Conservation (phyloP, 2,888 invertebrate genomes). For the Hololepta plana region DNA sequence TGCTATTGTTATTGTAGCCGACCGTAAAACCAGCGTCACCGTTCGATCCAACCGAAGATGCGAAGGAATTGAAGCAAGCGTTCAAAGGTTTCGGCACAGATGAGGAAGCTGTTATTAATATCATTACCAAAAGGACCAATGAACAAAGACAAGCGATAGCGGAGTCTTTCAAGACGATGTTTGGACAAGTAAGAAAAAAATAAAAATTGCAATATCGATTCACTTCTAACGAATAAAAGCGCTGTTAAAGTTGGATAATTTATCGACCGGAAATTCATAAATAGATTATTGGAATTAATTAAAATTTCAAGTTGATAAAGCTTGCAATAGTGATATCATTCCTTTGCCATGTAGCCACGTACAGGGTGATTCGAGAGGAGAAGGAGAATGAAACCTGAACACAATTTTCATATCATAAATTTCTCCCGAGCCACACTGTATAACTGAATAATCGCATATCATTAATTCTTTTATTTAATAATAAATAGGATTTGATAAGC, state of each 20-base stretch:
- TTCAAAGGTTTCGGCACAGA: constrained; percentile 32
- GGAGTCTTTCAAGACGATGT: constrained; percentile 37
- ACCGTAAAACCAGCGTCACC: constrained; percentile 19
- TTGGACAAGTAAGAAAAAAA: constrained; percentile 41
- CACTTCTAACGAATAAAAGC: too few relatives aligned
- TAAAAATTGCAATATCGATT: too few relatives aligned
- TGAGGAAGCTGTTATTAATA: constrained; percentile 44
- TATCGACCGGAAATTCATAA: too few relatives aligned
- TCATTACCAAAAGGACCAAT: constrained; percentile 43
- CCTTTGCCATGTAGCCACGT: too few relatives aligned
- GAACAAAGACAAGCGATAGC: constrained; percentile 46
- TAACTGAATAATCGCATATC: too few relatives aligned
- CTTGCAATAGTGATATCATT: too few relatives aligned
- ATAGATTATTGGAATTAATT: too few relatives aligned
- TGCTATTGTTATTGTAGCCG: constrained; percentile 14
- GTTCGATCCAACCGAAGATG: constrained; percentile 22
- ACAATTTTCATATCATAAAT: too few relatives aligned
- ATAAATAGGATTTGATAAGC: constrained; percentile 59
- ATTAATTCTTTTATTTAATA: constrained; percentile 17
- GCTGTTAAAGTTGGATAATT: too few relatives aligned
- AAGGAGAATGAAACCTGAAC: too few relatives aligned
- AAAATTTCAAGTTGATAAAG: background rate
- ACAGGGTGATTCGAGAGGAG: too few relatives aligned
- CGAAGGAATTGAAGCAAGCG: constrained; percentile 21
- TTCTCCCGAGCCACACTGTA: too few relatives aligned